phyloP scores from a whole-genome alignment of 1,140 invertebrate species.

The Steinernema feltiae region DNA sequence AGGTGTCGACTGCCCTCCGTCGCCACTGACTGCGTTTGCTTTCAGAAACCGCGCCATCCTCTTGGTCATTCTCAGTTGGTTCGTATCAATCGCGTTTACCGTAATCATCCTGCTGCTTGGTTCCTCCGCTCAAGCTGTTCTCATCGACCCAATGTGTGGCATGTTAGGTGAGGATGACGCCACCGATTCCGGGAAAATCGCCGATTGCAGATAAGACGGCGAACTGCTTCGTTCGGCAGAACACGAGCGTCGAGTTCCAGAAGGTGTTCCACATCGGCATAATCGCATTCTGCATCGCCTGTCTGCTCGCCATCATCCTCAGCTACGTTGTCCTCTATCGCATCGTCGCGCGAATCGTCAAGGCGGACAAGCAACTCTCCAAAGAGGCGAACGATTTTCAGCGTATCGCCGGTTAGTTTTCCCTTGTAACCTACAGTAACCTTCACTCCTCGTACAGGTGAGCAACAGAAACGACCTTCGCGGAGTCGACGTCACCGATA shows the following conservation, averaged over 20 bases:
- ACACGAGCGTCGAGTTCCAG: background rate
- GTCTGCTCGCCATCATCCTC: background rate
- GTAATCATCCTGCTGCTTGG: background rate
- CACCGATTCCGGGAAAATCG: no score
- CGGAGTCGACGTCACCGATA: background rate
- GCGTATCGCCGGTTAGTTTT: background rate
- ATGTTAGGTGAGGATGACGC: background rate
- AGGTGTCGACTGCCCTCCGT: background rate
- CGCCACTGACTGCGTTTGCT: no score
- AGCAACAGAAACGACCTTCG: background rate
- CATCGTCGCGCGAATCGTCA: background rate
- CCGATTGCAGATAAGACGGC: background rate
- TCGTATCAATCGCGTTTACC: background rate
- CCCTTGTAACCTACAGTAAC: no score
- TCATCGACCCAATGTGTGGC: background rate
- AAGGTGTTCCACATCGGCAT: slow-evolving; percentile 8
- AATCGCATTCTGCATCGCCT: background rate
- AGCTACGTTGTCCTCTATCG: background rate
- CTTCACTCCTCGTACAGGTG: no score
- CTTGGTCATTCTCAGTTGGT: background rate
- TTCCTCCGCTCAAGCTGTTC: background rate
- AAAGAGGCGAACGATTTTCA: background rate
- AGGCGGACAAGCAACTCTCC: background rate
- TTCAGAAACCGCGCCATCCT: background rate
- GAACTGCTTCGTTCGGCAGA: slow-evolving; percentile 3